Evolutionary conservation across 2,797 vertebrate genomes (phyloP).

Genomic region (Cynopterus sphinx): DNA sequence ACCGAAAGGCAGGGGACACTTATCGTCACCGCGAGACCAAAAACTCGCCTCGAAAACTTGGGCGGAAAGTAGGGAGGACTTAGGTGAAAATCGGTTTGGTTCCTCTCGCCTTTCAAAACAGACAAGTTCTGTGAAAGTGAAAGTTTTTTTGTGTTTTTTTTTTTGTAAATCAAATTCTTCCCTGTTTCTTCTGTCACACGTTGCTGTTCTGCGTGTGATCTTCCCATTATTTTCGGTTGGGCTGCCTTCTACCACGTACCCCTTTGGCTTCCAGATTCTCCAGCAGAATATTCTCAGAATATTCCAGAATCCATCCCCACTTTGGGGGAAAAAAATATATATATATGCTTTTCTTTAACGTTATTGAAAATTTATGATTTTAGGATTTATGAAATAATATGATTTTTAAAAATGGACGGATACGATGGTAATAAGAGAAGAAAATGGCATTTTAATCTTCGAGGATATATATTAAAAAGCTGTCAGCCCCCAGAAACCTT

Average conservation of each 20-base stretch:
- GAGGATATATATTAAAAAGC: not conserved
- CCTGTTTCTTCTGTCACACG: not conserved
- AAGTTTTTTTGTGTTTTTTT: not conserved
- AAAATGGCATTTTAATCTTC: not conserved
- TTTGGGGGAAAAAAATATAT: not conserved
- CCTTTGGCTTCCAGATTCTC: not conserved
- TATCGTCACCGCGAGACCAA: not conserved
- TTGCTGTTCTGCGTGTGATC: not conserved
- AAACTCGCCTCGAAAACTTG: constrained; percentile 2
- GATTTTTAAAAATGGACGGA: not conserved
- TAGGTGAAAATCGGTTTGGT: constrained; percentile 19
- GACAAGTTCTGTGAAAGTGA: constrained; percentile 17
- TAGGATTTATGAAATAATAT: not conserved
- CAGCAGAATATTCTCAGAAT: not conserved
- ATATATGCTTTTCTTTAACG: not conserved
- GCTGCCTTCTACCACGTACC: not conserved
- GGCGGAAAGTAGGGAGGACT: not conserved
- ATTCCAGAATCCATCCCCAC: not conserved
- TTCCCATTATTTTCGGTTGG: not conserved
- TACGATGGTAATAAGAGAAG: not conserved
- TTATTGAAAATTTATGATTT: not conserved
- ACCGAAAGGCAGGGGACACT: not conserved
- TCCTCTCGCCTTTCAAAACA: constrained; percentile 50
- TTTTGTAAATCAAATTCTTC: not conserved
- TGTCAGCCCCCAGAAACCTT: not conserved